phyloP scores from a whole-genome alignment of 2,113 vertebrate species.

The Pseudorhombus dupliciocellatus region DNA sequence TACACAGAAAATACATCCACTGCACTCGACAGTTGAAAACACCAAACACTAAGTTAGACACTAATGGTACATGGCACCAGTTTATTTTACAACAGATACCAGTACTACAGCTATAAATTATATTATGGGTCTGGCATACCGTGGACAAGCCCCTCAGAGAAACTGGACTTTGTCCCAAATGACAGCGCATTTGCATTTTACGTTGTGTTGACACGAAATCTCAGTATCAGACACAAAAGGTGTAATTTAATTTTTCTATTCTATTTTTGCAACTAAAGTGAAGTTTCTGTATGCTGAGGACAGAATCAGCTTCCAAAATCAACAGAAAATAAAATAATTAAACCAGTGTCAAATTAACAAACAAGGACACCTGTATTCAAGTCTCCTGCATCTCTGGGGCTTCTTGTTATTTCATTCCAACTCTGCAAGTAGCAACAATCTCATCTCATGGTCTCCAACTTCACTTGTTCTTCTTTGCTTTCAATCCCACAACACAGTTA shows the following conservation, averaged over 20 bases:
- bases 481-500: not conserved
- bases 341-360: too few species aligned
- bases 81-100: not conserved
- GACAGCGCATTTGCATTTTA: conserved; percentile 17
- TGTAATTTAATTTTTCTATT: not conserved
- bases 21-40: not conserved
- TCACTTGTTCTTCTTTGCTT: not conserved
- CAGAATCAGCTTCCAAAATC: not conserved
- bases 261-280: not conserved
- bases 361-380: not conserved
- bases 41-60: not conserved
- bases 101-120: not conserved
- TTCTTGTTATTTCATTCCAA: not conserved
- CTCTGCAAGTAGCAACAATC: not conserved
- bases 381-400: too few species aligned
- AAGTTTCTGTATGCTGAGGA: not conserved
- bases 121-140: not conserved
- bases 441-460: not conserved
- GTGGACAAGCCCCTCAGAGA: not conserved
- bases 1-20: conserved; percentile 6
- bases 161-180: not conserved
- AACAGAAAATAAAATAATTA: too few species aligned
- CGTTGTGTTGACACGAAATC: not conserved
- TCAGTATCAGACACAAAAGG: not conserved
- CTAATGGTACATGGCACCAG: not conserved